A percentile compares a stretch with the other conserved stretches of the same genome.
phyloP scores from a whole-genome alignment of 1,140 invertebrate species.

The Atta texana region DNA sequence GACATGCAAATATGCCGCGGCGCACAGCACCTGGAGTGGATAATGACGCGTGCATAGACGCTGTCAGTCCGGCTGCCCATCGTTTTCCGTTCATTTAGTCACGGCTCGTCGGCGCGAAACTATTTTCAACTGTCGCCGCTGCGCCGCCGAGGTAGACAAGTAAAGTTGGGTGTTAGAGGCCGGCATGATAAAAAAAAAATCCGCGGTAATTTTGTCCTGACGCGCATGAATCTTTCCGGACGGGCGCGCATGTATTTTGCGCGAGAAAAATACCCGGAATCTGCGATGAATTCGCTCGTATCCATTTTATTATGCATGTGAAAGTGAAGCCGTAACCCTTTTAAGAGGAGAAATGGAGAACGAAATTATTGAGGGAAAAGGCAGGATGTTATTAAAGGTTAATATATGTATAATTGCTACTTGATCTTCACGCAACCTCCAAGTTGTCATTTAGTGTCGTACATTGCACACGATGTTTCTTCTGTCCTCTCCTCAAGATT shows the following conservation, averaged over 20 bases:
- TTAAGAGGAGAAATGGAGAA: constrained; percentile 4
- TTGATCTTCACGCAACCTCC: background rate
- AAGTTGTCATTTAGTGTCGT: constrained; percentile 1
- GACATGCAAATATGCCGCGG: constrained; percentile 58
- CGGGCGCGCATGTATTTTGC: constrained; percentile 13
- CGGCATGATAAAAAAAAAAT: constrained; percentile 20
- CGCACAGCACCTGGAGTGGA: constrained; percentile 55
- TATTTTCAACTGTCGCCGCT: constrained; percentile 60
- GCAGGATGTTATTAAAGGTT: background rate
- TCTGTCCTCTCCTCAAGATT: constrained; percentile 30
- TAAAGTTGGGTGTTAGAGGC: constrained; percentile 40
- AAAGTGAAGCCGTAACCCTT: background rate
- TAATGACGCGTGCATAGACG: constrained; percentile 67
- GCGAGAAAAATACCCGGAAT: constrained; percentile 32
- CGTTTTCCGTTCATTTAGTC: constrained; percentile 68
- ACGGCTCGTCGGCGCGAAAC: constrained; percentile 69
- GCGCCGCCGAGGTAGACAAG: constrained; percentile 43
- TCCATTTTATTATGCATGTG: constrained; percentile 43
- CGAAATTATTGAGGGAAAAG: constrained; percentile 6
- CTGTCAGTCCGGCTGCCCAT: constrained; percentile 70
- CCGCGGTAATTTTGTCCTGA: constrained; percentile 55
- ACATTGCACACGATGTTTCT: constrained; percentile 2
- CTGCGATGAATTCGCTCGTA: constrained; percentile 27
- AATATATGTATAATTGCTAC: background rate
- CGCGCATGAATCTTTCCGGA: constrained; percentile 46